Base-by-base conservation (phyloP, 1,140 invertebrate genomes). In the Parasteatoda tepidariorum region DNA sequence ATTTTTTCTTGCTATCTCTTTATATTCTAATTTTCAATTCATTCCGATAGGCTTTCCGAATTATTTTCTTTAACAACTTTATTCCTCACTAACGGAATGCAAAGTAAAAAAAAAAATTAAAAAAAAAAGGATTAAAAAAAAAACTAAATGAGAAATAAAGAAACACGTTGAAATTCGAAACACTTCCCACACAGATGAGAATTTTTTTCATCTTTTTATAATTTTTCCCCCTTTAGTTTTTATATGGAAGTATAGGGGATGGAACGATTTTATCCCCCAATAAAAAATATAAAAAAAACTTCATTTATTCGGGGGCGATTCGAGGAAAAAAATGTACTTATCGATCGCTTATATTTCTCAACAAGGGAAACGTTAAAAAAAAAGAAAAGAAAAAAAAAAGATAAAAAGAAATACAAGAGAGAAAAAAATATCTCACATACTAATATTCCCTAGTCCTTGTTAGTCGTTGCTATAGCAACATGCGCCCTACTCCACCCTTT, bases 361-460 rank as follows among this genome's bases (percentile, higher is more conserved):
- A 71, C 66, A 48, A 68, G 38, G 66, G 48, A n/a, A n/a, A n/a
- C n/a, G n/a, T n/a, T n/a, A n/a, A n/a, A n/a, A n/a, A n/a, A n/a
- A 18, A 48, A 48, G 38, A 48, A 48, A 48, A 4, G 9, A 18
- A 48, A 48, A 48, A 41, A 48, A 48, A 48, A 48, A 13, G 55
- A 71, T 71, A 71, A 55, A 48, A 71, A 55, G 54, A 64, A 13
- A 71, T 71, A 55, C 31, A 71, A 48, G 55, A 71, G 41, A 70
- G 24, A n/a, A 71, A 31, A 57, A 18, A 71, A 71, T 55, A 68
- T 26, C 9, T 71, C 68, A 55, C 68, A 71, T 34, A 71, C 68
- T 71, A 71, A 71, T 71, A 71, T 71, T 71, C 48, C 28, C 68
- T 71, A 55, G 68, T 48, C 68, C 68, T 71, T 71, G 68, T 71